Evolutionary conservation across 2,797 vertebrate genomes (phyloP).

Genomic region (Mycteria americana): DNA sequence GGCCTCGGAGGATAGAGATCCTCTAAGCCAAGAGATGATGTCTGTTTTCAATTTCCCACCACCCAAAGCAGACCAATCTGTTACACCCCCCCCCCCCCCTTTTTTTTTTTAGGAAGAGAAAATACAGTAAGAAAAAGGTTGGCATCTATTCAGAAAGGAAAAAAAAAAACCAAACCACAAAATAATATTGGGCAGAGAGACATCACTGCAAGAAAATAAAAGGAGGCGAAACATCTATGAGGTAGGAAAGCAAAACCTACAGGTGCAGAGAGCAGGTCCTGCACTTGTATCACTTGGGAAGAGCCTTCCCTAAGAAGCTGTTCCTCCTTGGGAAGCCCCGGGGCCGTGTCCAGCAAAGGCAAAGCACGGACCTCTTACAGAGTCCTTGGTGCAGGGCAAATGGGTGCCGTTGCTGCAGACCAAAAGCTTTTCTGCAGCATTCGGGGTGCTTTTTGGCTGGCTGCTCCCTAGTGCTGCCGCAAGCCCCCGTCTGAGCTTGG

Average conservation of each 20-base stretch:
- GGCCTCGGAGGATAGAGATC: background rate
- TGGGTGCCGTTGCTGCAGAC: background rate
- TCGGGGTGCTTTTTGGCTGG: accelerated
- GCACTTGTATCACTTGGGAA: background rate
- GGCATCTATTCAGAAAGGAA: background rate
- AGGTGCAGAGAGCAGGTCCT: background rate
- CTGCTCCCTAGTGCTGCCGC: accelerated
- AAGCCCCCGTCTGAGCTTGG: accelerated
- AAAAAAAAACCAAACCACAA: background rate
- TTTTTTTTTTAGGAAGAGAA: background rate
- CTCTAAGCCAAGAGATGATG: background rate
- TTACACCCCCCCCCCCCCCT: background rate
- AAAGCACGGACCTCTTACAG: background rate
- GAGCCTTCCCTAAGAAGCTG: background rate
- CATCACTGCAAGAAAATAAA: background rate
- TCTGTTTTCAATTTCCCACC: background rate
- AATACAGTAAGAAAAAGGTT: background rate
- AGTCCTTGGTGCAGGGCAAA: background rate
- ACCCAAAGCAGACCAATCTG: background rate
- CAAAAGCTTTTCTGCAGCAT: background rate
- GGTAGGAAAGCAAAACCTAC: background rate
- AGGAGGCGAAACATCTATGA: background rate
- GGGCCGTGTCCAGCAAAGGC: background rate
- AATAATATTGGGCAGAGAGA: background rate
- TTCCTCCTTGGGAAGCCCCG: background rate